Evolutionary conservation across 37 sponge, comb jelly and placozoan species (phyloP), one percentile per base, ranked within the genome.

Genomic region (Chondrilla cf. caribensis): DNA sequence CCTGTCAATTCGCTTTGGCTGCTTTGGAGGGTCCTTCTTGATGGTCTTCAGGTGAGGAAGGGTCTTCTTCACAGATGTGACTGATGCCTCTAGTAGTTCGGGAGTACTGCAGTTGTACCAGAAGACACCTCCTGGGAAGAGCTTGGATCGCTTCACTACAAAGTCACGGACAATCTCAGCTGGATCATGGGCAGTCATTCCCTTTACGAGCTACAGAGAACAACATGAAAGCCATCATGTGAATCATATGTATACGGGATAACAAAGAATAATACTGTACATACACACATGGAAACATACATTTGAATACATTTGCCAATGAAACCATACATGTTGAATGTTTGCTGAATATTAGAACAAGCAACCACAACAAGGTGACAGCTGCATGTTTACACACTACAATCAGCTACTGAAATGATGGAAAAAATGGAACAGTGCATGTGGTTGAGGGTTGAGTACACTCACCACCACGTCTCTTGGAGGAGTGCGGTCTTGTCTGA

Each of bases 391-490:
- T n/a, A n/a, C n/a, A n/a, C n/a, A n/a, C n/a, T n/a, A n/a, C n/a
- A n/a, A n/a, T n/a, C n/a, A n/a, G n/a, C n/a, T n/a, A n/a, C n/a
- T n/a, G n/a, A n/a, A n/a, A n/a, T n/a, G n/a, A n/a, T n/a, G n/a
- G n/a, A n/a, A n/a, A n/a, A n/a, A n/a, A n/a, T n/a, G n/a, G n/a
- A n/a, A n/a, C n/a, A n/a, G n/a, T n/a, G n/a, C n/a, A n/a, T n/a
- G n/a, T n/a, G n/a, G n/a, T n/a, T n/a, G n/a, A n/a, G n/a, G n/a
- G n/a, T n/a, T n/a, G 33, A 11, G 5, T 17, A 26, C 0, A 25
- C 78, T 31, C 33, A 82, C 83, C 83, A 82, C 78, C 2, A 87
- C 79, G 76, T 87, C 71, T 65, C 82, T 87, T 19, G 88, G 88
- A 40, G 60, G 67, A 28, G 47, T 54, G 24, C 79, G 43, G 47